phyloP scores from a whole-genome alignment of 2,113 vertebrate genomes.

The Neopipo cinnamomea region DNA sequence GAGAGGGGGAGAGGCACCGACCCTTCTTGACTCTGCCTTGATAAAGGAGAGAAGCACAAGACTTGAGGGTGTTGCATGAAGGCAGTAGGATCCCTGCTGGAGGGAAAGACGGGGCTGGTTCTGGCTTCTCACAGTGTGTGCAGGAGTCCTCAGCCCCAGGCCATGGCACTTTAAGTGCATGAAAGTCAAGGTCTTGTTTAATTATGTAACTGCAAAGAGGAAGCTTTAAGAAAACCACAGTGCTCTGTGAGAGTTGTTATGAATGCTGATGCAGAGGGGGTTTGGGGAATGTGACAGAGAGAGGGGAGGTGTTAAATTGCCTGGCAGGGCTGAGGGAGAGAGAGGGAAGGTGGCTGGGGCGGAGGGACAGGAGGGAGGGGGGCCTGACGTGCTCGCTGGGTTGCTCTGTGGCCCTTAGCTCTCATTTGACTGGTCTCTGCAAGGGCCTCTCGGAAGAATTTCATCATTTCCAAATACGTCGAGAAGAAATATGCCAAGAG shows the following conservation, averaged over 20 bases:
- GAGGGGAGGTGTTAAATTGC: background rate
- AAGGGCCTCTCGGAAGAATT: slow-evolving; percentile 71
- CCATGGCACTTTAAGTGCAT: background rate
- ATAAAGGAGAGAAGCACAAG: background rate
- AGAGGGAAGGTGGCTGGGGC: background rate
- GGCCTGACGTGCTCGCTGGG: too few relatives aligned
- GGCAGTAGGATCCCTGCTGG: background rate
- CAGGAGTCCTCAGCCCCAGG: too few relatives aligned
- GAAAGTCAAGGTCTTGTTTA: background rate
- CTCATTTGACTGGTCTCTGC: background rate
- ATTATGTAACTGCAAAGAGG: background rate
- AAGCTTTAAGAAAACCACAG: background rate
- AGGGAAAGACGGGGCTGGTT: background rate
- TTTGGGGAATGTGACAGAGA: background rate
- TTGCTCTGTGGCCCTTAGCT: background rate
- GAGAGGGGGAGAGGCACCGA: background rate
- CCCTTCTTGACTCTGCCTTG: too few relatives aligned
- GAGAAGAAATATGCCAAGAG: slow-evolving; percentile 68
- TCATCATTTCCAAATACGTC: slow-evolving; percentile 75
- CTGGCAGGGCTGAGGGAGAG: background rate
- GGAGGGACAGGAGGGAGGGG: background rate
- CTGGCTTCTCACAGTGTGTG: too few relatives aligned
- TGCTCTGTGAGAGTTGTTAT: background rate
- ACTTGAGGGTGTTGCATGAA: background rate
- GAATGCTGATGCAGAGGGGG: background rate